Evolutionary conservation across 2,797 vertebrate genomes (phyloP).

Genomic region (Tiaroga cobitis): DNA sequence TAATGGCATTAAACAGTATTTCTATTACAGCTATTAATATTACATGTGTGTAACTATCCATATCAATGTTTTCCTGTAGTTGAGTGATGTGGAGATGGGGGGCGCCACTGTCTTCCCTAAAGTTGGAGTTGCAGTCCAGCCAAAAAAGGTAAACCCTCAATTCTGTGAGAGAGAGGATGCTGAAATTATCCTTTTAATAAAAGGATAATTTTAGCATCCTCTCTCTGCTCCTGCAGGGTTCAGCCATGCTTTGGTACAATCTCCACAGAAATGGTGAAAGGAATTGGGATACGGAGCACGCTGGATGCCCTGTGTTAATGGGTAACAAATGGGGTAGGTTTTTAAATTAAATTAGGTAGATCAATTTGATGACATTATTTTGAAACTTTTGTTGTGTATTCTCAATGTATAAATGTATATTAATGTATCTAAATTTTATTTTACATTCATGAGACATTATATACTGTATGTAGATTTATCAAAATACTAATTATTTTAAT

Average conservation of each 20-base stretch:
- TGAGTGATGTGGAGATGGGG: conserved; percentile 85
- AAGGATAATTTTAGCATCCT: neutral
- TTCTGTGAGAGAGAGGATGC: too few species aligned
- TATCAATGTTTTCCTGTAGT: conserved; percentile 66
- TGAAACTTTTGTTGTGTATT: neutral
- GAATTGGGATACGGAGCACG: neutral
- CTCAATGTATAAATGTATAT: too few species aligned
- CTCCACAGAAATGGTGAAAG: neutral
- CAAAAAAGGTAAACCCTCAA: conserved; percentile 76
- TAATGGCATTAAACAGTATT: neutral
- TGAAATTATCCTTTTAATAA: too few species aligned
- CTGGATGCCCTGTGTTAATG: neutral
- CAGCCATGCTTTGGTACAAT: conserved; percentile 14
- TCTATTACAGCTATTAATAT: neutral
- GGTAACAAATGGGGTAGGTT: conserved; percentile 24
- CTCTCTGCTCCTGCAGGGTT: neutral
- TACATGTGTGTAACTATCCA: neutral
- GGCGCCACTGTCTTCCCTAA: conserved; percentile 85
- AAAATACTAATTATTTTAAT: neutral
- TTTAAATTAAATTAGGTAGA: too few species aligned
- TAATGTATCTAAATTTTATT: too few species aligned
- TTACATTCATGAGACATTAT: neutral
- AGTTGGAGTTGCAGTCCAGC: conserved; percentile 82
- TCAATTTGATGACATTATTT: neutral
- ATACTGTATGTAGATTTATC: neutral